Evolutionary conservation across 2,797 vertebrate species (phyloP).

Genomic region (Philypnodon macrostomus): DNA sequence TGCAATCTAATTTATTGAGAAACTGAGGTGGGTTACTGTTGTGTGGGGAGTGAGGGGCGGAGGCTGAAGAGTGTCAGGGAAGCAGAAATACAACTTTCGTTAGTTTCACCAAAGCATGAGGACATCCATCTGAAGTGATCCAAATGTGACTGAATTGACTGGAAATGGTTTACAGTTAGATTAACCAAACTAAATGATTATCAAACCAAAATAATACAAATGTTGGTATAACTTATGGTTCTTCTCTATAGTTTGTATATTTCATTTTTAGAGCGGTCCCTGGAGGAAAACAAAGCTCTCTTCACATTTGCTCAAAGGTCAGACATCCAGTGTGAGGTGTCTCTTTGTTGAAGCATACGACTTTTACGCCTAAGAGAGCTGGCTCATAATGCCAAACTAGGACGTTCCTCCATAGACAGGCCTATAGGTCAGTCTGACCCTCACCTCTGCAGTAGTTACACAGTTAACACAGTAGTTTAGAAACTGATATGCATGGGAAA

Average conservation of each 20-base stretch:
- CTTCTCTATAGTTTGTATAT: too few relatives aligned
- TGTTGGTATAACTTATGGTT: too few relatives aligned
- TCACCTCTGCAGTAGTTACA: slow-evolving; percentile 49
- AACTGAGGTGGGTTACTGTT: too few relatives aligned
- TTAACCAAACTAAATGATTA: background rate
- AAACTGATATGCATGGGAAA: slow-evolving; percentile 70
- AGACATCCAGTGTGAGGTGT: slow-evolving; percentile 37
- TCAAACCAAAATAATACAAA: too few relatives aligned
- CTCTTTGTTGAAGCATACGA: slow-evolving; percentile 56
- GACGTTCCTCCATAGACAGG: slow-evolving; percentile 42
- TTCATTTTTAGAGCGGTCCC: slow-evolving; percentile 24
- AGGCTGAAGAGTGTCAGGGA: too few relatives aligned
- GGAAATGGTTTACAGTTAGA: too few relatives aligned
- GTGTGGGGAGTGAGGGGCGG: too few relatives aligned
- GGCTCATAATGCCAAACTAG: slow-evolving; percentile 22
- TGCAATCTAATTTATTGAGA: too few relatives aligned
- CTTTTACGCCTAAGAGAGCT: slow-evolving; percentile 62
- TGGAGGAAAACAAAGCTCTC: slow-evolving; percentile 24
- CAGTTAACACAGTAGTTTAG: slow-evolving; percentile 45
- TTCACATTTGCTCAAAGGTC: slow-evolving; percentile 35
- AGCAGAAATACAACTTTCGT: too few relatives aligned
- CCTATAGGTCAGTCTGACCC: slow-evolving; percentile 55
- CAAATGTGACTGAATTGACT: too few relatives aligned
- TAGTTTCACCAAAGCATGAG: too few relatives aligned
- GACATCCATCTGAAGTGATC: too few relatives aligned